Conservation (phyloP, 2,797 vertebrate genomes). For the Platalea minor region DNA sequence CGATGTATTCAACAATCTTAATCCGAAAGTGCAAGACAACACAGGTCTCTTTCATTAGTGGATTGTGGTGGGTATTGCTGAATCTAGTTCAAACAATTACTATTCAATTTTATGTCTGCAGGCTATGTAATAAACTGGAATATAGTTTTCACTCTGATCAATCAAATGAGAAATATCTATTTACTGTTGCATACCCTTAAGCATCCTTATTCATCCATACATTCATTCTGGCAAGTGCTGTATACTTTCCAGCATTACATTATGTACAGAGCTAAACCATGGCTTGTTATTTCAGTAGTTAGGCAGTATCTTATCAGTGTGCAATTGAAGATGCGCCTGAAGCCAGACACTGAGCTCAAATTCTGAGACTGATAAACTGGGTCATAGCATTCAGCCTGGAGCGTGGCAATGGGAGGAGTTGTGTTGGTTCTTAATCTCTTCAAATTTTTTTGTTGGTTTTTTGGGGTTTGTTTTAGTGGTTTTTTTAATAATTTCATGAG, state of each 20-base stretch:
- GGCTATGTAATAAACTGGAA: slow-evolving; percentile 77
- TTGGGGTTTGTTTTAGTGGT: neutral
- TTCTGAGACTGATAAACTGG: neutral
- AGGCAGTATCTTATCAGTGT: neutral
- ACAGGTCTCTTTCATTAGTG: slow-evolving; percentile 79
- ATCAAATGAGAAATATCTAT: slow-evolving; percentile 66
- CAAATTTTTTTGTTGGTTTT: neutral
- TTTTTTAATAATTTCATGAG: neutral
- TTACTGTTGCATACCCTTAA: slow-evolving; percentile 80
- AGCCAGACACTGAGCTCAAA: neutral
- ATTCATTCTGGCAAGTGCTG: neutral
- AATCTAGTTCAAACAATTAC: slow-evolving; percentile 81
- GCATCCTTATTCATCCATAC: slow-evolving; percentile 44
- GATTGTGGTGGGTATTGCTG: slow-evolving; percentile 82
- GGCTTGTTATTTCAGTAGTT: neutral
- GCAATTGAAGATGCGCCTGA: neutral
- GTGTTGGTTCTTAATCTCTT: neutral
- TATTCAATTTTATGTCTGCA: slow-evolving; percentile 76
- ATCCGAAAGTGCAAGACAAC: slow-evolving; percentile 84
- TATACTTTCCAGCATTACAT: neutral
- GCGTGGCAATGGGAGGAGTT: neutral
- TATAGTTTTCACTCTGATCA: slow-evolving; percentile 73
- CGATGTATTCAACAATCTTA: slow-evolving; percentile 69
- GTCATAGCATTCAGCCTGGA: neutral
- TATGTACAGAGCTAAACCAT: neutral